Percentiles rank a stretch among this genome's conserved stretches.
Evolutionary conservation across 2,113 vertebrate species (phyloP).

Genomic region (Myrmecophaga tridactyla): DNA sequence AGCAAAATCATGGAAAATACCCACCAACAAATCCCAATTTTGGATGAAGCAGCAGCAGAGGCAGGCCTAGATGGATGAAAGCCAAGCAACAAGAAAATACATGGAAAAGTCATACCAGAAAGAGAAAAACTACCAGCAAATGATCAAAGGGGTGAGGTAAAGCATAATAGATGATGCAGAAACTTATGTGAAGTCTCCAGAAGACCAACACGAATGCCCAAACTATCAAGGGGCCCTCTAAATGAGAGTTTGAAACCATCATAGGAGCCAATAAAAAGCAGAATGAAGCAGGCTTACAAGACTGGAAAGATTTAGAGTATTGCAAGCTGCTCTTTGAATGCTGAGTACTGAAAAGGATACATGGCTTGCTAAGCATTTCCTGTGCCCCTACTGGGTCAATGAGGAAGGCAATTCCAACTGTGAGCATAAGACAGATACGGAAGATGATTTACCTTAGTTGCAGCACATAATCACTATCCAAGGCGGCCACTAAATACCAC

Average conservation of each 20-base stretch:
- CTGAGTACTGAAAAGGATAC: no score
- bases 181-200: neutral
- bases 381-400: neutral
- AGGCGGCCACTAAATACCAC: no score
- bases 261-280: neutral
- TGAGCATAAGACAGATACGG: neutral
- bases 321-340: neutral
- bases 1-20: no score
- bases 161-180: neutral
- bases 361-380: neutral
- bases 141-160: no score
- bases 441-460: neutral
- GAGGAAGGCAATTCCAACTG: neutral
- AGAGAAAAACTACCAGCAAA: no score
- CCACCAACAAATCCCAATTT: no score
- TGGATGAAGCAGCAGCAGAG: no score
- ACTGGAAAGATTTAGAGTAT: neutral
- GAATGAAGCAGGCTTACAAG: neutral
- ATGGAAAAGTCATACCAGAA: no score
- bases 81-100: no score
- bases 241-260: neutral
- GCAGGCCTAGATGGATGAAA: no score
- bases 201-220: neutral
- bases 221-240: neutral
- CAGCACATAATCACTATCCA: no score